These are phyloP conservation scores for Sebastes dallii DNA, from an alignment of 2,797 vertebrate species.

Conservation along the genomic window DNA sequence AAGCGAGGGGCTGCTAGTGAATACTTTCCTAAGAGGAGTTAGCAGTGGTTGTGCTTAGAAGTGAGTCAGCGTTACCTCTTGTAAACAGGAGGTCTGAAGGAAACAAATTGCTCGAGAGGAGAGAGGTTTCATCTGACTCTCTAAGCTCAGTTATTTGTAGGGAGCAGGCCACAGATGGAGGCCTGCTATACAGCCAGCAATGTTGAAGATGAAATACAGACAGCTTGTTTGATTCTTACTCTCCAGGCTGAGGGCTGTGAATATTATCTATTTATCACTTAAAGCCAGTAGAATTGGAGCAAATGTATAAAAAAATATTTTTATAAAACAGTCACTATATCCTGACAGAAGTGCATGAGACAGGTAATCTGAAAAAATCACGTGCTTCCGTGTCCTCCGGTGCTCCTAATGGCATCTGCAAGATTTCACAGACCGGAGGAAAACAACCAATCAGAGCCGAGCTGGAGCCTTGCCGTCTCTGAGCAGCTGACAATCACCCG, in stretches of 20 bases:
- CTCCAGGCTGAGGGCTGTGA: conserved; percentile 12
- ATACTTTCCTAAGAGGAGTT: conserved; percentile 65
- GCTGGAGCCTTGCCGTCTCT: too few relatives aligned
- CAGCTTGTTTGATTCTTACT: conserved; percentile 17
- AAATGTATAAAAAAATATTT: too few relatives aligned
- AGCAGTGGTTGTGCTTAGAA: conserved; percentile 35
- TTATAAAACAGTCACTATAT: too few relatives aligned
- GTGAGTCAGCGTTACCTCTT: conserved; percentile 31
- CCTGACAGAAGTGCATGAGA: too few relatives aligned
- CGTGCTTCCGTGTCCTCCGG: too few relatives aligned
- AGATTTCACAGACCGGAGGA: too few relatives aligned
- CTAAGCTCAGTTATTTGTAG: conserved; percentile 14
- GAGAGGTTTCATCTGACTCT: conserved; percentile 25
- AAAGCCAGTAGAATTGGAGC: too few relatives aligned
- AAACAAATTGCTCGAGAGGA: conserved; percentile 13
- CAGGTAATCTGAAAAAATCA: too few relatives aligned
- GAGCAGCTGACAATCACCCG: too few relatives aligned
- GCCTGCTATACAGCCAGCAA: conserved; percentile 34
- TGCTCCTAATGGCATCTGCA: too few relatives aligned
- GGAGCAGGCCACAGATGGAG: conserved; percentile 18
- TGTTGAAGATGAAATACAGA: conserved; percentile 28
- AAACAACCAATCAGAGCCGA: too few relatives aligned
- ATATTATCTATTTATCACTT: not conserved
- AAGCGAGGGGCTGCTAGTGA: conserved; percentile 54
- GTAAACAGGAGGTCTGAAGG: conserved; percentile 47